These are phyloP conservation scores for Sciurus carolinensis DNA, from an alignment of 2,797 vertebrate genomes.

Conservation along the genomic window DNA sequence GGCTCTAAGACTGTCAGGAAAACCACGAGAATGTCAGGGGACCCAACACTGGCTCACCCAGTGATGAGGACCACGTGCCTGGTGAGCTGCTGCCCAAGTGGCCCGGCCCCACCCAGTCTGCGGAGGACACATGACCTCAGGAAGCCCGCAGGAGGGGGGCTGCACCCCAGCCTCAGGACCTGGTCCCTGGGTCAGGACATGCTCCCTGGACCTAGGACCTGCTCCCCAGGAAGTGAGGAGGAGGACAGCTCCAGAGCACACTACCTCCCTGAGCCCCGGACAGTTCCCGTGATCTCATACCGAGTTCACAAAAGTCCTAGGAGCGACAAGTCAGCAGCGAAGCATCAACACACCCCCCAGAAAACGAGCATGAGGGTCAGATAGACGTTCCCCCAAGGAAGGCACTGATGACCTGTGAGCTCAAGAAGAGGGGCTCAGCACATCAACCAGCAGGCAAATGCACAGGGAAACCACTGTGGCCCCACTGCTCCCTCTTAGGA, in stretches of 20 bases:
- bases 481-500: fast-evolving
- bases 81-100: fast-evolving
- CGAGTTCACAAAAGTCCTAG: not conserved
- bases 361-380: no score
- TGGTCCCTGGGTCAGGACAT: no score
- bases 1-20: constrained; percentile 49
- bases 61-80: fast-evolving
- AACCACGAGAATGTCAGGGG: constrained; percentile 48
- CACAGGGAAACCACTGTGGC: fast-evolving
- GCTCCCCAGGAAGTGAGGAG: not conserved
- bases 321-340: not conserved
- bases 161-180: no score
- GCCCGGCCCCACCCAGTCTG: not conserved
- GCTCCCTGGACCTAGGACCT: no score
- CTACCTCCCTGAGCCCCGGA: not conserved
- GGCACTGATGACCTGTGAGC: not conserved
- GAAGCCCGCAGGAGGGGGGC: no score
- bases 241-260: no score
- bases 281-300: not conserved
- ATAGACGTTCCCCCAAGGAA: not conserved
- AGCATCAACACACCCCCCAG: not conserved
- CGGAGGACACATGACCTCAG: not conserved
- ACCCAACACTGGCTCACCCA: not conserved
- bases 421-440: no score
- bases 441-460: no score